Conservation (phyloP, 2,113 vertebrate genomes). For the Stegastes partitus region DNA sequence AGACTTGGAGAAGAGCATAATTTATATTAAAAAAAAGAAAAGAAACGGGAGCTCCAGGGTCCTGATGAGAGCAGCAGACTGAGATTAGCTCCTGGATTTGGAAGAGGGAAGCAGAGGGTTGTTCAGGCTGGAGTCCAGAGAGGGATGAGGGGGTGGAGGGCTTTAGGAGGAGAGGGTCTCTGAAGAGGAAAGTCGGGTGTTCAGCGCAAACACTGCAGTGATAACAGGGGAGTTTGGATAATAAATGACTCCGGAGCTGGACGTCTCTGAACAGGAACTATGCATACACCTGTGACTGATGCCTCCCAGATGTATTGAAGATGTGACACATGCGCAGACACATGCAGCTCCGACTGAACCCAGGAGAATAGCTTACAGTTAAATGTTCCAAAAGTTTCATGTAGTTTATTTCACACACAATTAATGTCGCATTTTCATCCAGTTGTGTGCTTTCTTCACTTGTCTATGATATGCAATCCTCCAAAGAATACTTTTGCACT, state of each 20-base stretch:
- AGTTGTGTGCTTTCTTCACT: neutral
- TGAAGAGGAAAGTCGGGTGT: conserved; percentile 7
- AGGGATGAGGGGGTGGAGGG: neutral
- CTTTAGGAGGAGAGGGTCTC: neutral
- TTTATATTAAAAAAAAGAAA: conserved; percentile 25
- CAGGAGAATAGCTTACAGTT: neutral
- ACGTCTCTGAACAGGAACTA: conserved; percentile 64
- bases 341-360: neutral
- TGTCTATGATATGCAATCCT: neutral
- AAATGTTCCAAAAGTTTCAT: neutral
- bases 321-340: conserved; percentile 12
- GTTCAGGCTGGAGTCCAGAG: conserved; percentile 40
- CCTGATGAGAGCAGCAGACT: conserved; percentile 81
- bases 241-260: conserved; percentile 65
- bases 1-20: conserved; percentile 38
- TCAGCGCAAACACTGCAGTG: conserved; percentile 41
- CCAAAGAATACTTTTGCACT: too few species aligned
- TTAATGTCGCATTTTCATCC: neutral
- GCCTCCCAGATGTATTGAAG: conserved; percentile 57
- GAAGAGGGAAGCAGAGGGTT: conserved; percentile 10
- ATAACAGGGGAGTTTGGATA: conserved; percentile 63
- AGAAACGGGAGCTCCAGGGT: conserved; percentile 14
- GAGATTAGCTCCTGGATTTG: conserved; percentile 22
- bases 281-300: conserved; percentile 70
- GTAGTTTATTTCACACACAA: neutral